These are phyloP conservation scores for Antidorcas marsupialis DNA, from an alignment of 2,113 vertebrate genomes.

Conservation along the genomic window DNA sequence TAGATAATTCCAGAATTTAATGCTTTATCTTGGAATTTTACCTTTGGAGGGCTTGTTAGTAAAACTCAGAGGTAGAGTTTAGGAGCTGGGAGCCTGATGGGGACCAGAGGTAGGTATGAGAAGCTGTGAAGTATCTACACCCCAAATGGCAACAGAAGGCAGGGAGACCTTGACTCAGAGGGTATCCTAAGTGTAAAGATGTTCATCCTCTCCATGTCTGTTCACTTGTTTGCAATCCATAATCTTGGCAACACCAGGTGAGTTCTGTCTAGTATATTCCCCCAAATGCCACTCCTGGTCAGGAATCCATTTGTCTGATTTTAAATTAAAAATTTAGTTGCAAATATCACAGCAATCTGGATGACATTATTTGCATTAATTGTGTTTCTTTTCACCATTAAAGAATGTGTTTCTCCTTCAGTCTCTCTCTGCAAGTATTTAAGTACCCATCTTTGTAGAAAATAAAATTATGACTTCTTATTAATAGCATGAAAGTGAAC, in stretches of 20 bases:
- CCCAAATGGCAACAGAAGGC: not conserved
- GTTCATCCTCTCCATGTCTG: not conserved
- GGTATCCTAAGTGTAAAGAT: not conserved
- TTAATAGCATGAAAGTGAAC: not conserved
- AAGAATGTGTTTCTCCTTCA: not conserved
- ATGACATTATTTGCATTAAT: constrained; percentile 61
- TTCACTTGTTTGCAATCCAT: constrained; percentile 28
- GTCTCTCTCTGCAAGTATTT: not conserved
- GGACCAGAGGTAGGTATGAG: constrained; percentile 45
- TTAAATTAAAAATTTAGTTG: constrained; percentile 57
- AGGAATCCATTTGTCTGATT: constrained; percentile 39
- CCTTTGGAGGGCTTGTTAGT: constrained; percentile 67
- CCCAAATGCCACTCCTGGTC: constrained; percentile 40
- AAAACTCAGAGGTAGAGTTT: constrained; percentile 58
- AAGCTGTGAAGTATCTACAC: not conserved
- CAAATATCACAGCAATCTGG: constrained; percentile 44
- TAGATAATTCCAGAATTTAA: constrained; percentile 52
- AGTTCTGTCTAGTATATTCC: constrained; percentile 35
- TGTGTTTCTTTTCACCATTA: not conserved
- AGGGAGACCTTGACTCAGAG: not conserved
- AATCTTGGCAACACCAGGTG: not conserved
- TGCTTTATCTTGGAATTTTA: constrained; percentile 58
- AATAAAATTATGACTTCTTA: not conserved
- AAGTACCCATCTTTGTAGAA: not conserved
- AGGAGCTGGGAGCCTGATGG: constrained; percentile 8